Base-by-base conservation (phyloP, 2,888 invertebrate species). In the Prosopocoilus inquinatus region DNA sequence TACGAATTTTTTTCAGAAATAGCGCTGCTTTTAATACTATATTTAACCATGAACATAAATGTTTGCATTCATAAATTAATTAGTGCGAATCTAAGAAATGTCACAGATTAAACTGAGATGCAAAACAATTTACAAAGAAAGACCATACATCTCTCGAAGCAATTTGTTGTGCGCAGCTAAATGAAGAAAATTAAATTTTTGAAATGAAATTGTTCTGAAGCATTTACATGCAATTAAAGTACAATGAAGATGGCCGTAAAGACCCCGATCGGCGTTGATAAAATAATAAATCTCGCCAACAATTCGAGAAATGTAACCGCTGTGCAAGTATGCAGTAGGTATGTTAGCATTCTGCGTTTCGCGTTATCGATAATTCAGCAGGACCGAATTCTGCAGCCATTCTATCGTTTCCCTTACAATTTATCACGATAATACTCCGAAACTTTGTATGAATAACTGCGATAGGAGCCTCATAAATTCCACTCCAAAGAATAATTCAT, bases 371-470 rank as follows among this genome's bases (percentile, higher is more conserved):
- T 55, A 55, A 55, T 50, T 55, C 55, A 55, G 50, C 62, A 62
- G 59, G 59, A 58, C 52, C 60, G 59, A 60, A 60, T 59, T 53
- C 60, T 55, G 60, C 52, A 54, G 54, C 53, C 62, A 59, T 60
- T 60, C 55, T 58, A 59, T 57, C 63, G 60, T 58, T 59, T 58
- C 61, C 53, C 58, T 61, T 57, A 60, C 62, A 65, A 67, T 67
- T 67, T 67, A 67, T 67, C 66, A 66, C 62, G 67, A 66, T 67
- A 67, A 65, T 64, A 66, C 67, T 63, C 43, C 38, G 64, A 65
- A 66, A 66, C 63, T 66, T 63, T 64, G 62, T 67, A 64, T 67
- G 65, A 64, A 67, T 67, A 67, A 66, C 62, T 59, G 62, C 59
- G 60, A 60, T 62, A 60, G 62, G 62, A 55, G 44, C 51, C 59